A percentile compares a stretch with the other conserved stretches of the same genome.
Conservation (phyloP, 2,888 invertebrate genomes). For the Sesia apiformis region DNA sequence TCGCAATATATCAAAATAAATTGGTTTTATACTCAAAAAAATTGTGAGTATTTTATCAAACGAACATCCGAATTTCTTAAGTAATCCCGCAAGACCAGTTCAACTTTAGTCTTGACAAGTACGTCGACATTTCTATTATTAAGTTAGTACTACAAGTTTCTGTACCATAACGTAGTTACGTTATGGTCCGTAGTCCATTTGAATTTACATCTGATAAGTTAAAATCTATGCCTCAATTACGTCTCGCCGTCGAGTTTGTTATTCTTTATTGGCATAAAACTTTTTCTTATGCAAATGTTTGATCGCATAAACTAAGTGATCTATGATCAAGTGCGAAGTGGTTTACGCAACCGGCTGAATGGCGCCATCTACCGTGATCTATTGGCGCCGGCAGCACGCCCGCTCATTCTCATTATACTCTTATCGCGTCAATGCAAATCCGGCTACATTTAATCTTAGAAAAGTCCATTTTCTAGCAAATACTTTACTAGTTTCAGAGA, state of each 20-base stretch:
- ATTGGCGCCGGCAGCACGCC: slow-evolving; percentile 40
- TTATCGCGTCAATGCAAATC: slow-evolving; percentile 61
- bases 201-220: no score
- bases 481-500: slow-evolving; percentile 2
- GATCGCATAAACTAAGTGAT: slow-evolving; percentile 9
- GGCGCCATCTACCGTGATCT: slow-evolving; percentile 66
- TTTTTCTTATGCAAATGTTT: not conserved
- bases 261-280: not conserved
- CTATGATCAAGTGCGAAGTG: slow-evolving; percentile 17
- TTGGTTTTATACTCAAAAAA: no score
- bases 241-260: not conserved
- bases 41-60: no score
- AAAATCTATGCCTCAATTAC: no score
- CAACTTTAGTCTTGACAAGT: no score
- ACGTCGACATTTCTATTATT: no score
- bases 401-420: slow-evolving; percentile 50
- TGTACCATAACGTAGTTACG: no score
- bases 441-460: slow-evolving; percentile 43
- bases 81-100: no score
- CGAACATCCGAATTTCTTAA: no score
- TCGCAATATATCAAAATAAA: no score
- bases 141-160: no score
- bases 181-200: no score
- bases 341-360: slow-evolving; percentile 35
- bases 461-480: slow-evolving; percentile 22